Evolutionary conservation across 2,113 vertebrate genomes (phyloP), one percentile per base, ranked within the genome.

Genomic region (Cyphomyrus discorhynchus): DNA sequence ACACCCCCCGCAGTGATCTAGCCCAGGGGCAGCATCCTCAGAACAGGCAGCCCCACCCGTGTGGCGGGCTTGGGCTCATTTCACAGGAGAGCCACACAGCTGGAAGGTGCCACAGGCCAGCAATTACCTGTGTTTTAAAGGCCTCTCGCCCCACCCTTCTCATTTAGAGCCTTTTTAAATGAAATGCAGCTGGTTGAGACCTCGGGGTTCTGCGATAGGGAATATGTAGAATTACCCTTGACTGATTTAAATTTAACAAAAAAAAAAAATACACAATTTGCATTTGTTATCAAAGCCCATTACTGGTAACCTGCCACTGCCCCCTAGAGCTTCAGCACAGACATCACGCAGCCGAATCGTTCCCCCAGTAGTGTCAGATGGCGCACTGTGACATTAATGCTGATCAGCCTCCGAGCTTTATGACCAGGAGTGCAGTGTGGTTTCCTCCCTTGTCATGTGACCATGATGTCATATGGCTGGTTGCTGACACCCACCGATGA

Each of bases 211-310:
- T 91, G 87, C 56, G 31, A 84, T 24, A 94, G 94, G 62, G 93
- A 93, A 94, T 92, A 91, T 94, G 94, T 93, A 46, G 89, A 88
- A 46, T 17, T 84, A 45, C 88, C 90, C 31, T 93, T 88, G 90
- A 74, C 88, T 47, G 77, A 24, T 42, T 45, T 31, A 70, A 70
- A 31, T 70, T 66, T 39, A 77, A 77, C 35, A 53, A 53, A 35
- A 77, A 80, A 74, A 70, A 70, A 74, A 77, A 77, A 13, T 42
- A 8, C 15, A 39, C 35, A 42, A 35, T 35, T 42, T 80, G 74
- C 31, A 17, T 42, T 15, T 42, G 35, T 42, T 80, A 80, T 80
- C 9, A 42, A 39, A 80, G 13, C 35, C 39, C 74, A 80, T 80
- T 80, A 42, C 74, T 80, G 74, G 74, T 80, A 42, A 11, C 31